Conservation (phyloP, 2,888 invertebrate genomes). For the Caenorhabditis auriculariae region DNA sequence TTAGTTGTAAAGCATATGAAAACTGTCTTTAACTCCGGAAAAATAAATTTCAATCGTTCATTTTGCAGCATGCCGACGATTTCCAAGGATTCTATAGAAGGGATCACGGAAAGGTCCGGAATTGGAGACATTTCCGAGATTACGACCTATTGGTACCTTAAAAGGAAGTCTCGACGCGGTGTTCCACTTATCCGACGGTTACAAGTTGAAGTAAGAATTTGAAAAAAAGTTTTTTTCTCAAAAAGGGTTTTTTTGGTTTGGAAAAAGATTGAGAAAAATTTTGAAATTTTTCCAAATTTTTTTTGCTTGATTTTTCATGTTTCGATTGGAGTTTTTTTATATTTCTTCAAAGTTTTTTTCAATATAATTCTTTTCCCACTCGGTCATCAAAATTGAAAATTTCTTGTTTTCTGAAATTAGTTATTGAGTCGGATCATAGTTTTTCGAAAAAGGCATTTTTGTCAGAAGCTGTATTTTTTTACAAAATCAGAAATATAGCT, state of each 20-base stretch:
- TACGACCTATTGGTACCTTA: constrained; percentile 94
- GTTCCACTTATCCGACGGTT: constrained; percentile 86
- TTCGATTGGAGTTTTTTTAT: too few relatives aligned
- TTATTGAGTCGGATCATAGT: too few relatives aligned
- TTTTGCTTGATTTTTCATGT: too few relatives aligned
- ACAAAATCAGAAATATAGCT: too few relatives aligned
- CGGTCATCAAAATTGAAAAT: too few relatives aligned
- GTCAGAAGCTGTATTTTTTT: too few relatives aligned
- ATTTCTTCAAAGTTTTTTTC: too few relatives aligned
- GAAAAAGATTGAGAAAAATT: not conserved
- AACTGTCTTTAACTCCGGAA: too few relatives aligned
- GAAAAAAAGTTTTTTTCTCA: not conserved
- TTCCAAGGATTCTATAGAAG: constrained; percentile 18
- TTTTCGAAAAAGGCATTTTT: too few relatives aligned
- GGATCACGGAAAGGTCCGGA: constrained; percentile 19
- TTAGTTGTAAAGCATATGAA: too few relatives aligned
- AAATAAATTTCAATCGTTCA: not conserved
- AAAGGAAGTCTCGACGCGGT: constrained; percentile 89
- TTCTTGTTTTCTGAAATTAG: too few relatives aligned
- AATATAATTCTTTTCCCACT: too few relatives aligned
- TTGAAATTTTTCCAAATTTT: not conserved
- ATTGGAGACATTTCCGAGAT: constrained; percentile 74
- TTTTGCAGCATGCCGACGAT: constrained; percentile 44
- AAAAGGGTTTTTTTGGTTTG: not conserved
- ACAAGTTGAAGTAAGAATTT: constrained; percentile 68